Conservation (phyloP, 2,113 vertebrate species). For the Engraulis encrasicolus region DNA sequence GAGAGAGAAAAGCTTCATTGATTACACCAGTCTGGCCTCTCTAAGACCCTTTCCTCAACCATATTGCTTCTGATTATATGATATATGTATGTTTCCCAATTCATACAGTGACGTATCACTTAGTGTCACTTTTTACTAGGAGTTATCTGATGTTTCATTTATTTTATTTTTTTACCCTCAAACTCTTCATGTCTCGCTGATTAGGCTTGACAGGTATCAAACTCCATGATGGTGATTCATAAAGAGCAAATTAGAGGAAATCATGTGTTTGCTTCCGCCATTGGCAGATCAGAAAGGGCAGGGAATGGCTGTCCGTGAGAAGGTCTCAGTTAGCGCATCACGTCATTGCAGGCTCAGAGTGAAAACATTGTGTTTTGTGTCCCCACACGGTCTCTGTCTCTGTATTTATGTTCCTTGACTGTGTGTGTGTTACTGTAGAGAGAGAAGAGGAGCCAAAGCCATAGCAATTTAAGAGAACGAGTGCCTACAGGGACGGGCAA, state of each 20-base stretch:
- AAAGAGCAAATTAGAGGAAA: not conserved
- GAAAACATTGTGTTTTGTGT: not conserved
- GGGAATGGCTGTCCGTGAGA: not conserved
- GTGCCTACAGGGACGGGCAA: slow-evolving; percentile 32
- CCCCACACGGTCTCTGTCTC: not conserved
- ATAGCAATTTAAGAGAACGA: not conserved
- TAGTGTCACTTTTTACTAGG: not conserved
- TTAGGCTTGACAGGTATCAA: slow-evolving; percentile 35
- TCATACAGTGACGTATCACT: not conserved
- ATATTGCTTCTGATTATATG: not conserved
- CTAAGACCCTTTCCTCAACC: not conserved
- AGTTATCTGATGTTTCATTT: not conserved
- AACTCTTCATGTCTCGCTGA: not conserved
- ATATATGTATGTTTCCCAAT: not conserved
- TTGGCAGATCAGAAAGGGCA: not conserved
- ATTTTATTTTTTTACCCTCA: not conserved
- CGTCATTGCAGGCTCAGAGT: not conserved
- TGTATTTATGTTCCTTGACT: not conserved
- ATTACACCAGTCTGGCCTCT: not conserved
- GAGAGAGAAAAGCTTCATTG: slow-evolving; percentile 2
- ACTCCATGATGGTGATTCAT: not conserved
- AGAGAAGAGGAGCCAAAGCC: not conserved
- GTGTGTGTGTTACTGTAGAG: not conserved
- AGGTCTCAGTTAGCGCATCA: not conserved
- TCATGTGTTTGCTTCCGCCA: not conserved